These are phyloP conservation scores for Chloebia gouldiae DNA, from an alignment of 2,113 vertebrate species.

Conservation along the genomic window DNA sequence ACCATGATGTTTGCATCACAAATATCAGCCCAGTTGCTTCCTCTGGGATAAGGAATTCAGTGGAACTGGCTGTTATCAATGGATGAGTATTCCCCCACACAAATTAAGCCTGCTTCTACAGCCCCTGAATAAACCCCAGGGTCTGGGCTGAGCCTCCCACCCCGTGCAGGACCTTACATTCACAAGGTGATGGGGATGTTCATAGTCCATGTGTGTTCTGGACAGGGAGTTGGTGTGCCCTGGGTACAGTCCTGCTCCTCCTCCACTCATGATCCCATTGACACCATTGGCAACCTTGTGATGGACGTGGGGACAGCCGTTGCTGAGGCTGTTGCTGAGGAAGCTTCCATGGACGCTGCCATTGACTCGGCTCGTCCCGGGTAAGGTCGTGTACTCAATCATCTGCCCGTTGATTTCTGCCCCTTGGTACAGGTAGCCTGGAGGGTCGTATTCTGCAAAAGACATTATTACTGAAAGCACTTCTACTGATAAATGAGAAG, in stretches of 20 bases:
- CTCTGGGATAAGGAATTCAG: background rate
- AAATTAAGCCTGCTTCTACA: background rate
- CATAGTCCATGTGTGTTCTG: constrained; percentile 76
- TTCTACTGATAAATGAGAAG: background rate
- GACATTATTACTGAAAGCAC: background rate
- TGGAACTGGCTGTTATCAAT: background rate
- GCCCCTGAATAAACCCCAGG: background rate
- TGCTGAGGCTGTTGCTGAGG: constrained; percentile 72
- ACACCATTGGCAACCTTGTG: constrained; percentile 81
- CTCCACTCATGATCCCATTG: constrained; percentile 66
- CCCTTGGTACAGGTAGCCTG: constrained; percentile 88
- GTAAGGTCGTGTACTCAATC: constrained; percentile 83
- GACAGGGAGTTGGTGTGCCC: constrained; percentile 63
- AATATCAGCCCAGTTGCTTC: constrained; percentile 33
- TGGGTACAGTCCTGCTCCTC: constrained; percentile 68
- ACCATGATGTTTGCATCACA: constrained; percentile 27
- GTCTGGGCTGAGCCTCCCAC: background rate
- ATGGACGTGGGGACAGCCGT: constrained; percentile 85
- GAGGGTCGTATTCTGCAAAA: constrained; percentile 86
- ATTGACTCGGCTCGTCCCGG: constrained; percentile 75
- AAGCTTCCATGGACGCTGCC: constrained; percentile 79
- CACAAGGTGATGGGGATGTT: constrained; percentile 79
- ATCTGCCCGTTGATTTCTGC: constrained; percentile 84
- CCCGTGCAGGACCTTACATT: constrained; percentile 77
- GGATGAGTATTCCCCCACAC: background rate